These are phyloP conservation scores for Rhinoptilus africanus DNA, from an alignment of 2,113 vertebrate species.

Conservation along the genomic window DNA sequence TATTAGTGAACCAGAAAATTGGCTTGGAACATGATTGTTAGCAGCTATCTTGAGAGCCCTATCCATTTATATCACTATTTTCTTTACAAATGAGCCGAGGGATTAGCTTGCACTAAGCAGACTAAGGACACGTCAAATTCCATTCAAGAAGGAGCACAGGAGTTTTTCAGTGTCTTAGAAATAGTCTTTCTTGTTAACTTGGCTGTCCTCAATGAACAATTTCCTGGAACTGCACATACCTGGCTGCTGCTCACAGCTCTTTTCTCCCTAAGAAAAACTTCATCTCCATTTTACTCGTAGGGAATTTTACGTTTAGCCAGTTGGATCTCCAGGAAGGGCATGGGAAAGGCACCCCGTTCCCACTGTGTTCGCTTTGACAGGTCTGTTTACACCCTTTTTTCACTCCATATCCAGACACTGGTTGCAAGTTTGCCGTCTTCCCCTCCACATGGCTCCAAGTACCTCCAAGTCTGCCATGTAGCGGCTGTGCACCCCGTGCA, in stretches of 20 bases:
- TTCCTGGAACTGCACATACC: neutral
- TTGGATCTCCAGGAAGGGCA: neutral
- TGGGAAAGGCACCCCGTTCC: fast-evolving
- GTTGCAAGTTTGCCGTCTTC: neutral
- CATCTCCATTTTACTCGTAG: neutral
- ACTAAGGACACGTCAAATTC: neutral
- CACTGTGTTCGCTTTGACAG: neutral
- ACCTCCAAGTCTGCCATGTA: fast-evolving
- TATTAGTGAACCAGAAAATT: constrained; percentile 47
- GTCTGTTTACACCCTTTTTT: neutral
- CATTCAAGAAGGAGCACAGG: neutral
- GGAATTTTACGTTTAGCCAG: neutral
- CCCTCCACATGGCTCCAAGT: neutral
- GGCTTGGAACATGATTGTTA: constrained; percentile 16
- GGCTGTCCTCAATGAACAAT: neutral
- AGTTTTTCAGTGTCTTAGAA: neutral
- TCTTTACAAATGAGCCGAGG: constrained; percentile 3
- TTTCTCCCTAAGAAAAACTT: neutral
- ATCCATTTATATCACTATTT: constrained; percentile 18
- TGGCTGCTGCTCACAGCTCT: neutral
- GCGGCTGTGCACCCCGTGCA: neutral
- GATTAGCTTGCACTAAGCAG: neutral
- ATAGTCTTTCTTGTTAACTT: neutral
- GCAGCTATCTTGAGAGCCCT: constrained; percentile 29
- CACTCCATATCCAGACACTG: neutral